phyloP scores from a whole-genome alignment of 2,888 invertebrate species.

The Temnothorax rugatulus region DNA sequence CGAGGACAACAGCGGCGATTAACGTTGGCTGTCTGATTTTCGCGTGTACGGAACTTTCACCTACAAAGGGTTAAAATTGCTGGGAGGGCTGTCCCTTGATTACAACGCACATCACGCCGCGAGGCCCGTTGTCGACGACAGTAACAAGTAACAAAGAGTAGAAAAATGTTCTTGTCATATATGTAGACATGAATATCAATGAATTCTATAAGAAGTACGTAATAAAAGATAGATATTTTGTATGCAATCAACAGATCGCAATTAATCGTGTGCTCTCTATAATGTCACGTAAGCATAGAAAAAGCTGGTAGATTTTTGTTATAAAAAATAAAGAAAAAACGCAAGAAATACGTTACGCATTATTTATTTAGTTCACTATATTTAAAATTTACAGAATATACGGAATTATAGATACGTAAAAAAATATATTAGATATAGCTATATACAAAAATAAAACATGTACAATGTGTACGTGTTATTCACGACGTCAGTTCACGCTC shows the following conservation, averaged over 20 bases:
- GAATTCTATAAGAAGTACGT: not conserved
- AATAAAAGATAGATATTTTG: not conserved
- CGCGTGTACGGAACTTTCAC: conserved; percentile 62
- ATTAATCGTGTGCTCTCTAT: not conserved
- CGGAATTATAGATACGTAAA: not conserved
- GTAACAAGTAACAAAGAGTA: not conserved
- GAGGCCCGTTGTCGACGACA: conserved; percentile 29
- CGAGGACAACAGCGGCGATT: conserved; percentile 43
- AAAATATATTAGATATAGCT: not conserved
- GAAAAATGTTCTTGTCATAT: not conserved
- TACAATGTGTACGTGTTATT: not conserved
- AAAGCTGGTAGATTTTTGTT: not conserved
- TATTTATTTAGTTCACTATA: not conserved
- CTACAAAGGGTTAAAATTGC: conserved; percentile 72
- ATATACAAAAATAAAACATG: not conserved
- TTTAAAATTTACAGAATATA: not conserved
- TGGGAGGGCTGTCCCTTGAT: conserved; percentile 60
- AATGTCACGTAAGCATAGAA: not conserved
- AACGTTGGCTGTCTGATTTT: conserved; percentile 63
- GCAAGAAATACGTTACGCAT: no score
- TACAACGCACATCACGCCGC: conserved; percentile 51
- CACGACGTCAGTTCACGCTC: not conserved
- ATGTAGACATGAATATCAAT: not conserved
- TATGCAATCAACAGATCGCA: not conserved
- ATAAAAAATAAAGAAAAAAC: not conserved